These are phyloP conservation scores for Microtus montanus DNA, from an alignment of 2,113 vertebrate genomes.

Conservation along the genomic window DNA sequence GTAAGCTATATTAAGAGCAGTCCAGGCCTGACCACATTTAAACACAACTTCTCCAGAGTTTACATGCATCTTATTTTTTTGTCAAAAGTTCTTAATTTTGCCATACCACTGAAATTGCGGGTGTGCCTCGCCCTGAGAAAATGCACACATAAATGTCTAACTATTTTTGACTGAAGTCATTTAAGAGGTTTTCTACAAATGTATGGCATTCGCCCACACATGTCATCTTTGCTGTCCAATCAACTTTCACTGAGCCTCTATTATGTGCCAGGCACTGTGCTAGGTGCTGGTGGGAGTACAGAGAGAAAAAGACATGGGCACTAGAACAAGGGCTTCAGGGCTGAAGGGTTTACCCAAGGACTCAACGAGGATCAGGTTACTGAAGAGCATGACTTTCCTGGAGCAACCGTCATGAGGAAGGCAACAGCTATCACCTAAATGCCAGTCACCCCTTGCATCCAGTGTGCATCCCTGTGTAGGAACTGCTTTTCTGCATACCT, in stretches of 20 bases:
- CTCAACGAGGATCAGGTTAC: conserved; percentile 24
- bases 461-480: neutral
- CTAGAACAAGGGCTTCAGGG: neutral
- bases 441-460: neutral
- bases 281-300: conserved; percentile 30
- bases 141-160: neutral
- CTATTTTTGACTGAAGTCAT: conserved; percentile 5
- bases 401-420: neutral
- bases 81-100: conserved; percentile 43
- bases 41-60: conserved; percentile 22
- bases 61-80: conserved; percentile 53
- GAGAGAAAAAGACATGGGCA: conserved; percentile 1
- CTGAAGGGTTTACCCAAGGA: neutral
- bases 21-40: conserved; percentile 37
- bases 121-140: conserved; percentile 29
- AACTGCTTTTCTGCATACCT: conserved; percentile 86
- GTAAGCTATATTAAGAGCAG: neutral
- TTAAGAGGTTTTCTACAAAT: neutral
- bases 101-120: conserved; percentile 6
- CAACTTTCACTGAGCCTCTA: conserved; percentile 49
- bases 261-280: conserved; percentile 67
- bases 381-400: conserved; percentile 22
- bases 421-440: conserved; percentile 40
- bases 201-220: neutral
- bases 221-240: conserved; percentile 43